phyloP scores from a whole-genome alignment of 2,113 vertebrate genomes.

The Chaenocephalus aceratus region DNA sequence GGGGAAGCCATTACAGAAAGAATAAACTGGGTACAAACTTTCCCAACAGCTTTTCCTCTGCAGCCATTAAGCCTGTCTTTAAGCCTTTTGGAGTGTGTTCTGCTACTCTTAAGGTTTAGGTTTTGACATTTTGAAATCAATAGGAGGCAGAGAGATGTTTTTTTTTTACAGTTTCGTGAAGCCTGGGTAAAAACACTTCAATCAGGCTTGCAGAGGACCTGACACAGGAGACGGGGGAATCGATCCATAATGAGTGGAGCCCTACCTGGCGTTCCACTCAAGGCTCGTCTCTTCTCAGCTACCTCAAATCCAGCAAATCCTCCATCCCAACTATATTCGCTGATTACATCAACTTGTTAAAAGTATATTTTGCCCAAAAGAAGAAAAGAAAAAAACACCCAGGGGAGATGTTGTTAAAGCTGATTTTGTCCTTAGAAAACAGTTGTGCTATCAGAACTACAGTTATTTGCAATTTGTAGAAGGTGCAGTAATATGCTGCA shows the following conservation, averaged over 20 bases:
- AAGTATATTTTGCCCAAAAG: slow-evolving; percentile 50
- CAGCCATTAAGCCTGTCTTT: slow-evolving; percentile 75
- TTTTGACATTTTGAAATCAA: slow-evolving; percentile 86
- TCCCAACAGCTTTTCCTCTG: slow-evolving; percentile 70
- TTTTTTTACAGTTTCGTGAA: slow-evolving; percentile 71
- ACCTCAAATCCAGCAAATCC: slow-evolving; percentile 69
- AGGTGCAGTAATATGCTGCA: neutral
- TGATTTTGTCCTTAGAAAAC: slow-evolving; percentile 27
- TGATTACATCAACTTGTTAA: slow-evolving; percentile 58
- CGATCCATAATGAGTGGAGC: slow-evolving; percentile 78
- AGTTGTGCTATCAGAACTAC: slow-evolving; percentile 5
- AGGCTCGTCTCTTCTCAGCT: slow-evolving; percentile 54
- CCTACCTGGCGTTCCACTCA: slow-evolving; percentile 78
- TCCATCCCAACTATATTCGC: slow-evolving; percentile 36
- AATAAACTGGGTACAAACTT: slow-evolving; percentile 76
- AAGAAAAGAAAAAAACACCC: slow-evolving; percentile 8
- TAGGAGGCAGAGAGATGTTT: slow-evolving; percentile 77
- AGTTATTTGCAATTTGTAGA: neutral
- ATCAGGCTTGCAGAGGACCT: slow-evolving; percentile 77
- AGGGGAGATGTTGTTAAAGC: slow-evolving; percentile 17
- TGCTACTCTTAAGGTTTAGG: slow-evolving; percentile 76
- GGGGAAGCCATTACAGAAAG: slow-evolving; percentile 70
- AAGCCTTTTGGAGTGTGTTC: slow-evolving; percentile 79
- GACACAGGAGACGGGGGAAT: slow-evolving; percentile 79
- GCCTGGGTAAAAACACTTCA: slow-evolving; percentile 83